Evolutionary conservation across 2,797 vertebrate genomes (phyloP).

Genomic region (Schizopygopsis pylzovi): DNA sequence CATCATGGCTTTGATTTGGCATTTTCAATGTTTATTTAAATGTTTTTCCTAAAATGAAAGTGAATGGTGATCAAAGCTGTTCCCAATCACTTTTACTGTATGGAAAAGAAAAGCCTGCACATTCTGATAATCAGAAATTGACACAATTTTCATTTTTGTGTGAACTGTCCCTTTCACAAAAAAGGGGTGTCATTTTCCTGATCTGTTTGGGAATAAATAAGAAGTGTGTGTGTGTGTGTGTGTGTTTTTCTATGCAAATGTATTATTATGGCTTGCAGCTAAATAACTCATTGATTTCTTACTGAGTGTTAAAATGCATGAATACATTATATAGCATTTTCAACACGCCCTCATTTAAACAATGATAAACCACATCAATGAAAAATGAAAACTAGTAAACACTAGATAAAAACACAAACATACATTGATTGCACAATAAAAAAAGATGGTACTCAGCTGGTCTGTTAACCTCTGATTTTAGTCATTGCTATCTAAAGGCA

Average conservation of each 20-base stretch:
- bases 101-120: background rate
- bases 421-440: conserved; percentile 6
- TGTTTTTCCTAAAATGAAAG: background rate
- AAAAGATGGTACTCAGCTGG: background rate
- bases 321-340: conserved; percentile 40
- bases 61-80: background rate
- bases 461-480: background rate
- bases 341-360: background rate
- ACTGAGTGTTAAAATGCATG: conserved; percentile 43
- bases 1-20: conserved; percentile 5
- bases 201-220: conserved; percentile 7
- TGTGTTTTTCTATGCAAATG: conserved; percentile 1
- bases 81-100: background rate
- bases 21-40: conserved; percentile 5
- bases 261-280: conserved; percentile 29
- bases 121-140: background rate
- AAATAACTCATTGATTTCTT: conserved; percentile 47
- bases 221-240: background rate
- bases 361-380: conserved; percentile 18
- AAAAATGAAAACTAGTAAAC: conserved; percentile 22
- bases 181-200: background rate
- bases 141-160: background rate
- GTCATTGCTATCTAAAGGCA: background rate
- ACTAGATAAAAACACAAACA: conserved; percentile 5
- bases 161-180: background rate